Percentiles rank a stretch among this genome's conserved stretches.
Conservation (phyloP, 2,113 vertebrate genomes). For the Nesospiza acunhae region DNA sequence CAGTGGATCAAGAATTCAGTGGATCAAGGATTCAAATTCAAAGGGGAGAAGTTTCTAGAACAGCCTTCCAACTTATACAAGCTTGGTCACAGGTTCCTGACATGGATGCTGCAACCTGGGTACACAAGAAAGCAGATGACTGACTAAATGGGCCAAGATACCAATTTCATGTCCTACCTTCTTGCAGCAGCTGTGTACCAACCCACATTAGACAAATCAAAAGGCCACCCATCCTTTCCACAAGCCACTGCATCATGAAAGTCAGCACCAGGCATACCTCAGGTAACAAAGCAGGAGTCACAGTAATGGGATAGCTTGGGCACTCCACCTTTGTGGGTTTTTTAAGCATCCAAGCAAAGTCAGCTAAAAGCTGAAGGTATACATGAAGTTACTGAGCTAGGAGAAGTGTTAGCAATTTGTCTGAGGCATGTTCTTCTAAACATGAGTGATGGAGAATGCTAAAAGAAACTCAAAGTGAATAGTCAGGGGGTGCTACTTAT, state of each 20-base stretch:
- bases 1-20: not conserved
- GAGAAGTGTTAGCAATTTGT: constrained; percentile 12
- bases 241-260: not conserved
- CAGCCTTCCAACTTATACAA: not conserved
- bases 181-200: not conserved
- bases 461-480: constrained; percentile 5
- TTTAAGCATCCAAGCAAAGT: not conserved
- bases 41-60: not conserved
- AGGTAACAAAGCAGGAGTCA: not conserved
- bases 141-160: not conserved
- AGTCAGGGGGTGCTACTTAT: constrained; percentile 22
- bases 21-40: not conserved
- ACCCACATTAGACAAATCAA: not conserved
- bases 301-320: not conserved
- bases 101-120: not conserved
- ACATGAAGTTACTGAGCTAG: not conserved
- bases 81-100: not conserved
- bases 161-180: not conserved
- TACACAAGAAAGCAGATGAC: not conserved
- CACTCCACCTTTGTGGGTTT: not conserved
- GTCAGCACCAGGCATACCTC: not conserved
- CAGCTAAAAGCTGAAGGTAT: constrained; percentile 15
- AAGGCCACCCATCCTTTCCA: not conserved
- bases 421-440: not conserved
- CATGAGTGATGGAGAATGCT: not conserved